Conservation (phyloP, 1,140 invertebrate species). For the Marisa cornuarietis region DNA sequence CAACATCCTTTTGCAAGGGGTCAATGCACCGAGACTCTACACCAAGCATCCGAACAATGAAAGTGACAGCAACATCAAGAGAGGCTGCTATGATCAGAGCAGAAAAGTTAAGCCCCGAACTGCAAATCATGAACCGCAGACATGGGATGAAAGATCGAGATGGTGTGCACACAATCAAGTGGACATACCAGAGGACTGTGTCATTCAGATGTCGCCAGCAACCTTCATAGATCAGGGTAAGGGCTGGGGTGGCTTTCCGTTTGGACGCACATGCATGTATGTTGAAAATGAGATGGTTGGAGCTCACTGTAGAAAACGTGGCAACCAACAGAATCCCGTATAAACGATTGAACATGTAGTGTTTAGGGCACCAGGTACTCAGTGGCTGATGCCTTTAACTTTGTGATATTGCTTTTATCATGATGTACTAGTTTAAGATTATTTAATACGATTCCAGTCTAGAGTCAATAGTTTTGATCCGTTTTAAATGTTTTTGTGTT, state of each 20-base stretch:
- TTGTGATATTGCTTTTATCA: no score
- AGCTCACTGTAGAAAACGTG: neutral
- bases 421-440: no score
- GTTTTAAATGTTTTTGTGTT: no score
- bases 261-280: neutral
- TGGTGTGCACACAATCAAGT: neutral
- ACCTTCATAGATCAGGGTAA: neutral
- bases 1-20: no score
- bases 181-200: neutral
- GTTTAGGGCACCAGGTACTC: no score
- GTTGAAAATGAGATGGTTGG: constrained; percentile 10
- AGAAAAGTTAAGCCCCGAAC: neutral
- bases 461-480: no score
- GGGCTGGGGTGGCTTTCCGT: neutral
- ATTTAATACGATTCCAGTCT: no score
- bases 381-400: no score
- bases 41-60: neutral
- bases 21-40: neutral
- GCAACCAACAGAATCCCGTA: neutral
- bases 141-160: neutral
- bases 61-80: neutral
- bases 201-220: constrained; percentile 12
- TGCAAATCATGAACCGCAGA: no score
- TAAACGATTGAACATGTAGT: no score
- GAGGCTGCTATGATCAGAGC: constrained; percentile 3